These are phyloP conservation scores for Paramuricea clavata DNA, from an alignment of 92 coral and sea anemone genomes.

Conservation along the genomic window DNA sequence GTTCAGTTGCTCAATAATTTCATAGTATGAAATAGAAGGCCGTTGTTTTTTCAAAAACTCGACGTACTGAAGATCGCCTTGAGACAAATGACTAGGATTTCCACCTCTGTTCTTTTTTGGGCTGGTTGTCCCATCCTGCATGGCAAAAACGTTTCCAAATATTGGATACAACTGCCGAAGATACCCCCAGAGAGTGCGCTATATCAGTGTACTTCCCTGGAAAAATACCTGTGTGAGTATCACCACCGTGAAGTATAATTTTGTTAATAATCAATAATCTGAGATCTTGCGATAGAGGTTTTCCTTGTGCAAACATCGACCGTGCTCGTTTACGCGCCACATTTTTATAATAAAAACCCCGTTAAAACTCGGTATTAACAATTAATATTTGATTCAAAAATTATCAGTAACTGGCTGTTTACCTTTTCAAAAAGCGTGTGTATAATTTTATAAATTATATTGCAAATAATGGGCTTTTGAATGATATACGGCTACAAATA, in stretches of 20 bases:
- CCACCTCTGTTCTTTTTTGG: constrained; percentile 48
- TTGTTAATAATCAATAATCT: constrained; percentile 37
- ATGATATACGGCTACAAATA: too few relatives aligned
- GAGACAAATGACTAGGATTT: constrained; percentile 45
- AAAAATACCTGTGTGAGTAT: constrained; percentile 50
- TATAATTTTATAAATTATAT: too few relatives aligned
- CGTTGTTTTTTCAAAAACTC: constrained; percentile 63
- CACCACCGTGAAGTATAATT: constrained; percentile 55
- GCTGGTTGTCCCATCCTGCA: constrained; percentile 34
- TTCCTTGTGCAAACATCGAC: constrained; percentile 46
- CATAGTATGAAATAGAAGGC: too few relatives aligned
- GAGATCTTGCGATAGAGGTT: constrained; percentile 53
- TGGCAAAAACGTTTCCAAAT: constrained; percentile 53
- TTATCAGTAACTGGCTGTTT: too few relatives aligned
- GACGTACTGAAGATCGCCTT: constrained; percentile 56
- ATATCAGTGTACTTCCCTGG: constrained; percentile 49
- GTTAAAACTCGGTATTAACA: too few relatives aligned
- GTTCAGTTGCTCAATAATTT: too few relatives aligned
- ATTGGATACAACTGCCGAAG: constrained; percentile 50
- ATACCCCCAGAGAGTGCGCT: constrained; percentile 49
- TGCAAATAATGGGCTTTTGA: too few relatives aligned
- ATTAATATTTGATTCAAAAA: too few relatives aligned
- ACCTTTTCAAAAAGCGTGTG: too few relatives aligned
- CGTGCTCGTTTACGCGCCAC: constrained; percentile 56
- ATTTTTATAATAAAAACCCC: not conserved